Percentiles rank a stretch among this genome's conserved stretches.
Evolutionary conservation across 2,113 vertebrate genomes (phyloP).

Genomic region (Myrmecophaga tridactyla): DNA sequence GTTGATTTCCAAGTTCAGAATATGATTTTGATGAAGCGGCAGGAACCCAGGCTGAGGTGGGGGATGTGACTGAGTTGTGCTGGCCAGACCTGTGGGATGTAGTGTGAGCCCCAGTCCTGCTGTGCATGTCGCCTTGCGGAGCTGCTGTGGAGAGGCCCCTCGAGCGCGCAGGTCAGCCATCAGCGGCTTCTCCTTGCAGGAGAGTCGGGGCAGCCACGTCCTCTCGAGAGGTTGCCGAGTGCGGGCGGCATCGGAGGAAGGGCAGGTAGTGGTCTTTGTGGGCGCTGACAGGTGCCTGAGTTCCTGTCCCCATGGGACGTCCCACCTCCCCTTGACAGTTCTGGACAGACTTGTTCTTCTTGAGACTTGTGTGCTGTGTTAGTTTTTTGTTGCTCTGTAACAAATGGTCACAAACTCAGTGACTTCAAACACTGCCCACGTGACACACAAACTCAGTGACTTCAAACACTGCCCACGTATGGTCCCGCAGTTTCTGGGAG

Average conservation of each 20-base stretch:
- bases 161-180: neutral
- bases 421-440: too few relatives aligned
- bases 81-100: fast-evolving
- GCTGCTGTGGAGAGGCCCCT: neutral
- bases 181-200: neutral
- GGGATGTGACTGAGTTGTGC: too few relatives aligned
- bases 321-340: too few relatives aligned
- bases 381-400: neutral
- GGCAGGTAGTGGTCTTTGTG: fast-evolving
- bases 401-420: neutral
- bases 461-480: fast-evolving
- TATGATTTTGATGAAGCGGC: neutral
- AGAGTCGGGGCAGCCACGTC: neutral
- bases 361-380: fast-evolving
- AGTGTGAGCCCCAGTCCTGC: neutral
- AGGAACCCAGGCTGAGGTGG: neutral
- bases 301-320: neutral
- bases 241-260: neutral
- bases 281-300: neutral
- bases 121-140: neutral
- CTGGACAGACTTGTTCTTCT: too few relatives aligned
- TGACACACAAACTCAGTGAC: fast-evolving
- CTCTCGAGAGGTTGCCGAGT: neutral
- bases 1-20: neutral
- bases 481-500: neutral